Evolutionary conservation across 2,888 invertebrate genomes (phyloP).

Genomic region (Cryptocephalus primarius): DNA sequence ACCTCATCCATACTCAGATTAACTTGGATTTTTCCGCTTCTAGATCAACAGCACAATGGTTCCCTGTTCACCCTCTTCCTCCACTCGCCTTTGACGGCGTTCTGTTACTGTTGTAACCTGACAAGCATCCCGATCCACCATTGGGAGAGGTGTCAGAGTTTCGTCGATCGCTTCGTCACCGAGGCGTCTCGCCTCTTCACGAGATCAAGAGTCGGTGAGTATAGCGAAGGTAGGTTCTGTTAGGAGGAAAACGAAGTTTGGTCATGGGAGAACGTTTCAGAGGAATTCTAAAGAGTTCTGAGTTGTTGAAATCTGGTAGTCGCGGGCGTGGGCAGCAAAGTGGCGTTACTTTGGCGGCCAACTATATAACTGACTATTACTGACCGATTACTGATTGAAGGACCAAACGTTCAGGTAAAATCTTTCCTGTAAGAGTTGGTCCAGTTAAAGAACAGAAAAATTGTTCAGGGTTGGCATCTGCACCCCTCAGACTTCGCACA

Average conservation of each 20-base stretch:
- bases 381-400: no score
- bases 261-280: constrained; percentile 2
- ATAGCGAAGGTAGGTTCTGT: constrained; percentile 27
- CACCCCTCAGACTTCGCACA: no score
- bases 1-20: no score
- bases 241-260: constrained; percentile 3
- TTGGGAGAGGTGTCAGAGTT: constrained; percentile 85
- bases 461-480: no score
- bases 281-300: no score
- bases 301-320: no score
- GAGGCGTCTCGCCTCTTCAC: constrained; percentile 79
- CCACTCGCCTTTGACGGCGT: constrained; percentile 84
- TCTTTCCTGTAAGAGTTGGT: no score
- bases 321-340: no score
- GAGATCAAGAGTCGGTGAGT: constrained; percentile 69
- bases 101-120: constrained; percentile 85
- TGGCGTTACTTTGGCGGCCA: no score
- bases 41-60: constrained; percentile 77
- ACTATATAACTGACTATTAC: no score
- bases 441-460: no score
- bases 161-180: constrained; percentile 79
- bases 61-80: constrained; percentile 92
- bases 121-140: constrained; percentile 72
- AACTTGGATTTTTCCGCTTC: constrained; percentile 15
- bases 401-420: no score